Evolutionary conservation across 2,888 invertebrate genomes (phyloP), one percentile per base, ranked within the genome.

Genomic region (Drosophila kuntzei): DNA sequence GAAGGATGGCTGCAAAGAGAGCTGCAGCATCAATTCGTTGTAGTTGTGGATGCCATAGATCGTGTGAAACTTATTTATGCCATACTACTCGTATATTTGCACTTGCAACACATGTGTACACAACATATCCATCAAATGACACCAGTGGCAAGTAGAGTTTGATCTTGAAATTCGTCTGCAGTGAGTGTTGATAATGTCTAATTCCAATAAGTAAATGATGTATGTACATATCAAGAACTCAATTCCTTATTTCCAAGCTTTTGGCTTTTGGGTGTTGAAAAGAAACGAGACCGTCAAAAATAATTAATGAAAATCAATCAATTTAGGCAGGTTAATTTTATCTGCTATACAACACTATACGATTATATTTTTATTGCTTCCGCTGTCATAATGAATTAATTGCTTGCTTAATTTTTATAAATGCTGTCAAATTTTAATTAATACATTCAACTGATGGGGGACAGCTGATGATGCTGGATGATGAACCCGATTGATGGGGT

Each of bases 11-110:
- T 53, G 75, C 55, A 74, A 49, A 18, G 14, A 29, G 36, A 37
- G 6, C 27, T 25, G 27, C 39, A 54, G 41, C 41, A 43, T 29
- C 34, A 20, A 54, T 16, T 25, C 36, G 16, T 2, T 27, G 16
- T 14, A 14, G 7, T n/a, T 27, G 41, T 27, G 9, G 39, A 18
- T 29, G 27, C 41, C 11, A 41, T 54, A 64, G 78, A 77, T 77
- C 78, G 78, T 76, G 73, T 74, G 61, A 72, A 77, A 61, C 37
- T 53, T 32, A 12, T 65, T 49, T 53, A 54, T 46, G 43, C 29
- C 32, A 32, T 29, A 8, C 12, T 39, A 64, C 47, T 18, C 16
- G 6, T 6, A 16, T 18, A 22, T 51, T 37, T 51, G 36, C 39
- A 53, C 53, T 39, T 27, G 27, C 46, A 36, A 27, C 39, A 37